These are phyloP conservation scores for Pyrocephalus nanus DNA, from an alignment of 2,797 vertebrate species.

Conservation along the genomic window DNA sequence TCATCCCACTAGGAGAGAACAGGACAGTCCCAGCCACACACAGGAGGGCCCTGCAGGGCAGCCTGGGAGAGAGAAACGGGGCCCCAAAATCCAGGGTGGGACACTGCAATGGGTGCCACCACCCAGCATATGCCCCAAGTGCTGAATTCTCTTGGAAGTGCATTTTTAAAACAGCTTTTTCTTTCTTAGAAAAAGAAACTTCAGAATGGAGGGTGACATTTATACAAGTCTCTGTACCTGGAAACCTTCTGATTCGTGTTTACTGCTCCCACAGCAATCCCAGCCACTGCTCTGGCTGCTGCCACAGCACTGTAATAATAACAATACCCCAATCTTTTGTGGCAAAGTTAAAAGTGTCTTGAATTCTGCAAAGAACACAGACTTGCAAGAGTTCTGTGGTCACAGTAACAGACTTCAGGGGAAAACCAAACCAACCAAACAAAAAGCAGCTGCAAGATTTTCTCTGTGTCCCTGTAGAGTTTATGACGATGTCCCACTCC, in stretches of 20 bases:
- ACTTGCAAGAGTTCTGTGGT: neutral
- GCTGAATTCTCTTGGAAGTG: neutral
- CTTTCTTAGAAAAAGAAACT: neutral
- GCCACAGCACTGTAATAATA: neutral
- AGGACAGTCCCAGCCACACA: neutral
- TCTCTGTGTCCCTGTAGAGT: neutral
- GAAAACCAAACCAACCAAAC: neutral
- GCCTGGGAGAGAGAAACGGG: neutral
- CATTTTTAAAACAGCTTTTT: neutral
- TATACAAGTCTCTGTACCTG: neutral
- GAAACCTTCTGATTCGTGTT: neutral
- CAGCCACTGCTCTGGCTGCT: neutral
- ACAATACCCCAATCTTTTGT: neutral
- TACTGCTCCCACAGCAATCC: neutral
- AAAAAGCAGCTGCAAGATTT: neutral
- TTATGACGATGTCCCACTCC: neutral
- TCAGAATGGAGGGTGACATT: neutral
- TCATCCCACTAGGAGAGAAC: neutral
- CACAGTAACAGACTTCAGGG: neutral
- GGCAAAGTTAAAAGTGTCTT: neutral
- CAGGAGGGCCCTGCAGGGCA: neutral
- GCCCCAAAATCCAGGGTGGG: neutral
- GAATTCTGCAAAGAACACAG: neutral
- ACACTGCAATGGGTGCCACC: neutral
- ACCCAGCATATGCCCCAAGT: rapidly evolving